Percentiles rank a stretch among this genome's conserved stretches.
Evolutionary conservation across 2,797 vertebrate genomes (phyloP).

Genomic region (Gadopsis bispinosus): DNA sequence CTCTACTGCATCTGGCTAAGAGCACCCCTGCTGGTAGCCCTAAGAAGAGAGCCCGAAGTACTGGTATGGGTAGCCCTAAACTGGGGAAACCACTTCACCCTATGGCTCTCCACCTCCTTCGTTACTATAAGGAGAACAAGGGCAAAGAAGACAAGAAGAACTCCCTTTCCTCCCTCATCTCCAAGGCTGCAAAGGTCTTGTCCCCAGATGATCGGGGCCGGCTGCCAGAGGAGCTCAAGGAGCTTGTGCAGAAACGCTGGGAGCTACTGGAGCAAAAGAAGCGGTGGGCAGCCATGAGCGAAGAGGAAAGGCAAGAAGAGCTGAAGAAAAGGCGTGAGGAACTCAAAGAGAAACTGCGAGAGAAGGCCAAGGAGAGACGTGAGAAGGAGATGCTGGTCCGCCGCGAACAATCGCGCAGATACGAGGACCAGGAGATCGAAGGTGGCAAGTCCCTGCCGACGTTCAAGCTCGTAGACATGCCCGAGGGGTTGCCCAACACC

Average conservation of each 20-base stretch:
- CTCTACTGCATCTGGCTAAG: constrained; percentile 93
- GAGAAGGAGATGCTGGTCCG: constrained; percentile 92
- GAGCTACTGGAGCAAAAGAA: constrained; percentile 93
- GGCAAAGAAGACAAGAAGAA: constrained; percentile 94
- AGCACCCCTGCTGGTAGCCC: constrained; percentile 83
- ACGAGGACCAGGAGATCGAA: constrained; percentile 93
- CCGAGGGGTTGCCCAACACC: constrained; percentile 94
- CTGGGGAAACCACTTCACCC: constrained; percentile 92
- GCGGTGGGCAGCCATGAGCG: constrained; percentile 93
- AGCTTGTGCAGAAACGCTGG: constrained; percentile 93
- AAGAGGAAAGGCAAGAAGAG: constrained; percentile 92
- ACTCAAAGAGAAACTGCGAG: constrained; percentile 90
- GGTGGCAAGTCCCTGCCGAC: constrained; percentile 87
- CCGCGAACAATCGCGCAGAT: constrained; percentile 91
- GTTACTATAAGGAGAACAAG: constrained; percentile 96
- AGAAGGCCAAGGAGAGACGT: constrained; percentile 92
- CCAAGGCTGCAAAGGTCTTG: constrained; percentile 92
- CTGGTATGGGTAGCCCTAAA: constrained; percentile 87
- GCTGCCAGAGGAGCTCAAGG: constrained; percentile 91
- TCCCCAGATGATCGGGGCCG: constrained; percentile 90
- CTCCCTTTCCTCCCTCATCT: constrained; percentile 91
- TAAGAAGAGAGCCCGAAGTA: constrained; percentile 84
- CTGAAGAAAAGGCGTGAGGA: constrained; percentile 91
- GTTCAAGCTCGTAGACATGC: constrained; percentile 95
- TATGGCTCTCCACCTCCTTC: constrained; percentile 94